phyloP scores from a whole-genome alignment of 2,113 vertebrate species.

The Otocyon megalotis region DNA sequence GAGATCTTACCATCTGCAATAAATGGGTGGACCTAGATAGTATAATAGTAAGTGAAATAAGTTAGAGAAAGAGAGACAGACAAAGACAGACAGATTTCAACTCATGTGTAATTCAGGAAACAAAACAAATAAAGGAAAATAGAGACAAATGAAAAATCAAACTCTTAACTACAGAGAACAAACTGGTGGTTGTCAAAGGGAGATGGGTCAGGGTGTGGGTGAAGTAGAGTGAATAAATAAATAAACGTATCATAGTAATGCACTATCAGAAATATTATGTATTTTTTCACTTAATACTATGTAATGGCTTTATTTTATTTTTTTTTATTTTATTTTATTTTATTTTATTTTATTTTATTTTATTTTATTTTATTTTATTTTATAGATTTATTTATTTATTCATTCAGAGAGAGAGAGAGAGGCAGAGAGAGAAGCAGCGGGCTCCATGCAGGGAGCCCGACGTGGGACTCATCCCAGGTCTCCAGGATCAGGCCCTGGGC shows the following conservation, averaged over 20 bases:
- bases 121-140: not conserved
- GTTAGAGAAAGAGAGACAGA: not conserved
- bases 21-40: not conserved
- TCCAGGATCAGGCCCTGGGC: no score
- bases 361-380: not conserved
- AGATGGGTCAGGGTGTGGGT: not conserved
- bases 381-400: no score
- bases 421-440: no score
- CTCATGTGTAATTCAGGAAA: not conserved
- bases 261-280: not conserved
- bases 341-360: not conserved
- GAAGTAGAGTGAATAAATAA: not conserved
- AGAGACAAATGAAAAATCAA: not conserved
- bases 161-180: not conserved
- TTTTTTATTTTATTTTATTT: no score
- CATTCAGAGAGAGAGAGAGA: no score
- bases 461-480: no score
- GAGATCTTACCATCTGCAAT: not conserved
- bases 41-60: not conserved
- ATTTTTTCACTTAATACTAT: conserved; percentile 3
- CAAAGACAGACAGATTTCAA: not conserved
- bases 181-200: not conserved
- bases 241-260: not conserved
- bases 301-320: not conserved
- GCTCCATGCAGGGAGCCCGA: no score